phyloP scores from a whole-genome alignment of 2,888 invertebrate genomes.

The Dioctria linearis region DNA sequence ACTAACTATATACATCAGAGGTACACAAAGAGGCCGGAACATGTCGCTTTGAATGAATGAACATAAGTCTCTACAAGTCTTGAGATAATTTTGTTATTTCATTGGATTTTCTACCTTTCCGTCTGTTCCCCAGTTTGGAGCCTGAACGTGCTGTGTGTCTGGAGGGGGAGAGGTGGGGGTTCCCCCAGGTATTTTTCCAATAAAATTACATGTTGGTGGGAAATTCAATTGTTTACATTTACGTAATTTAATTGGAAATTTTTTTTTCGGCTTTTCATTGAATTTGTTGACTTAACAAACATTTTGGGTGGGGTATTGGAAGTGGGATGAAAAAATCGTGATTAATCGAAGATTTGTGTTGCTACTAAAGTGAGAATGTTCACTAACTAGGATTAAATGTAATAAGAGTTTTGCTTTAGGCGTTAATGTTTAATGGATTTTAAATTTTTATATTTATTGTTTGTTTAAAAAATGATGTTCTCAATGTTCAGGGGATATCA shows the following conservation, averaged over 20 bases:
- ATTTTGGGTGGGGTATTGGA: not conserved
- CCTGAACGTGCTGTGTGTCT: not conserved
- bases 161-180: not conserved
- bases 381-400: too few species aligned
- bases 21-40: slow-evolving; percentile 1
- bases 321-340: not conserved
- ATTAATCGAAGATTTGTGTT: not conserved
- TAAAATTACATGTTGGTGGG: slow-evolving; percentile 16
- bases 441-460: too few species aligned
- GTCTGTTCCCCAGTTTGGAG: not conserved
- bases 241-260: slow-evolving; percentile 12
- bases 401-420: too few species aligned
- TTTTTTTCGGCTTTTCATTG: not conserved
- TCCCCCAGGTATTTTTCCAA: not conserved
- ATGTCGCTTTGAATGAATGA: not conserved
- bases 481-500: too few species aligned
- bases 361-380: too few species aligned
- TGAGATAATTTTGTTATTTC: slow-evolving; percentile 24
- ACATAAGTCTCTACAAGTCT: slow-evolving; percentile 14
- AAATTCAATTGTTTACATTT: slow-evolving; percentile 27
- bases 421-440: too few species aligned
- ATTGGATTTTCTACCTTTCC: slow-evolving; percentile 13
- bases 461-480: too few species aligned
- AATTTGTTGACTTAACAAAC: not conserved
- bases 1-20: not conserved